Conservation (phyloP, 2,113 vertebrate genomes). For the Semicossyphus pulcher region DNA sequence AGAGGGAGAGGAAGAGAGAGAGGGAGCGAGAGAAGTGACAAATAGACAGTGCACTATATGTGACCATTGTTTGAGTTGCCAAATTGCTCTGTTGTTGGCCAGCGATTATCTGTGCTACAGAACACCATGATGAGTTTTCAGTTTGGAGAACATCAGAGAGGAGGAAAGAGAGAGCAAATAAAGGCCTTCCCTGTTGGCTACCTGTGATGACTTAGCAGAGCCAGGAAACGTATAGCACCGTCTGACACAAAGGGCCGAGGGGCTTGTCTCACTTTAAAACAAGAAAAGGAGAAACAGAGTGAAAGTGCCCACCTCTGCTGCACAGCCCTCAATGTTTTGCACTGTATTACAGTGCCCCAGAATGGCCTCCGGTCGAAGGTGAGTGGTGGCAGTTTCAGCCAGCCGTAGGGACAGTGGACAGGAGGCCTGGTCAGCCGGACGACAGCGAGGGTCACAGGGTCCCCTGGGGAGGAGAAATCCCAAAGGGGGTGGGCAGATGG, state of each 20-base stretch:
- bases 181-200: slow-evolving; percentile 66
- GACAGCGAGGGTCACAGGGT: slow-evolving; percentile 81
- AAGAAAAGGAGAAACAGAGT: slow-evolving; percentile 54
- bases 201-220: slow-evolving; percentile 71
- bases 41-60: slow-evolving; percentile 65
- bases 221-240: slow-evolving; percentile 55
- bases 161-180: slow-evolving; percentile 61
- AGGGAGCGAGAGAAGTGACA: slow-evolving; percentile 48
- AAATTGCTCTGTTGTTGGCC: slow-evolving; percentile 72
- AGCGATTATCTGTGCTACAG: slow-evolving; percentile 68
- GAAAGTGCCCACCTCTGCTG: slow-evolving; percentile 34
- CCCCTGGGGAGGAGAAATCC: slow-evolving; percentile 74
- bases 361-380: slow-evolving; percentile 57
- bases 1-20: slow-evolving; percentile 33
- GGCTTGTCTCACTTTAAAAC: slow-evolving; percentile 67
- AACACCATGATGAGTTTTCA: slow-evolving; percentile 72
- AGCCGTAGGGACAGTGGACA: slow-evolving; percentile 51
- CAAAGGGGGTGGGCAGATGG: slow-evolving; percentile 79
- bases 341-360: slow-evolving; percentile 60
- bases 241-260: slow-evolving; percentile 44
- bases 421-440: slow-evolving; percentile 66
- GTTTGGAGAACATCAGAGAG: slow-evolving; percentile 53
- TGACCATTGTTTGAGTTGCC: slow-evolving; percentile 76
- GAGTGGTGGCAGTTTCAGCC: slow-evolving; percentile 42
- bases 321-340: slow-evolving; percentile 29